Conservation (phyloP, 92 coral and sea anemone genomes). For the Pocillopora grandis region DNA sequence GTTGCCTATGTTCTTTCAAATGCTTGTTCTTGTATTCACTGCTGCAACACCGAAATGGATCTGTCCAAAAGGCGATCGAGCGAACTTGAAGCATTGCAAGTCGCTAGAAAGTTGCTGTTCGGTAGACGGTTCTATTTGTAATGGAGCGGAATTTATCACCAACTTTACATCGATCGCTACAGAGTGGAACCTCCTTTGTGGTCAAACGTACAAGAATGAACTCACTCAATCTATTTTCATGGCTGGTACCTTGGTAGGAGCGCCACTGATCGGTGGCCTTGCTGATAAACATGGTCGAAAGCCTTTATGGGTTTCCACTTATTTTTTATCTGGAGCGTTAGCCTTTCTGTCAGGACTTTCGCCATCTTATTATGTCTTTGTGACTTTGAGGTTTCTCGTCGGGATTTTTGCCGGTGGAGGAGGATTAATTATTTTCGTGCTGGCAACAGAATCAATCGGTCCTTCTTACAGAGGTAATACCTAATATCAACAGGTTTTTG, state of each 20-base stretch:
- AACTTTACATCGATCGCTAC: constrained; percentile 88
- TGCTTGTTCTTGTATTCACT: constrained; percentile 78
- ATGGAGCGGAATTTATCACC: constrained; percentile 56
- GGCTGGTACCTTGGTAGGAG: constrained; percentile 84
- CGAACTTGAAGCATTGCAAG: constrained; percentile 23
- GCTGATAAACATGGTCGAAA: constrained; percentile 84
- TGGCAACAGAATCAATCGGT: constrained; percentile 84
- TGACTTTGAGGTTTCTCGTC: constrained; percentile 64
- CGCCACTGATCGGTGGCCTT: constrained; percentile 62
- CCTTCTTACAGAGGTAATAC: constrained; percentile 78
- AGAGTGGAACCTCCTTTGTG: constrained; percentile 89
- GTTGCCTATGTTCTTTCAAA: constrained; percentile 62
- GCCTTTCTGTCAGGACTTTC: constrained; percentile 77
- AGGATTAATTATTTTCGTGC: constrained; percentile 67
- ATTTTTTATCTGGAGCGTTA: constrained; percentile 38
- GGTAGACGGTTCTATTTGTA: constrained; percentile 59
- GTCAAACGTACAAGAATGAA: constrained; percentile 76
- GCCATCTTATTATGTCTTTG: constrained; percentile 69
- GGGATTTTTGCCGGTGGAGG: constrained; percentile 83
- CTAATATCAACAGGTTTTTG: neutral
- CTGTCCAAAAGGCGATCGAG: constrained; percentile 40
- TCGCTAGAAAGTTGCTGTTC: constrained; percentile 41
- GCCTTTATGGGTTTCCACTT: constrained; percentile 56
- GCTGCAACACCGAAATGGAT: constrained; percentile 91
- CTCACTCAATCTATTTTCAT: constrained; percentile 81